Conservation (phyloP, 2,113 vertebrate genomes). For the Ceyx margarethae region DNA sequence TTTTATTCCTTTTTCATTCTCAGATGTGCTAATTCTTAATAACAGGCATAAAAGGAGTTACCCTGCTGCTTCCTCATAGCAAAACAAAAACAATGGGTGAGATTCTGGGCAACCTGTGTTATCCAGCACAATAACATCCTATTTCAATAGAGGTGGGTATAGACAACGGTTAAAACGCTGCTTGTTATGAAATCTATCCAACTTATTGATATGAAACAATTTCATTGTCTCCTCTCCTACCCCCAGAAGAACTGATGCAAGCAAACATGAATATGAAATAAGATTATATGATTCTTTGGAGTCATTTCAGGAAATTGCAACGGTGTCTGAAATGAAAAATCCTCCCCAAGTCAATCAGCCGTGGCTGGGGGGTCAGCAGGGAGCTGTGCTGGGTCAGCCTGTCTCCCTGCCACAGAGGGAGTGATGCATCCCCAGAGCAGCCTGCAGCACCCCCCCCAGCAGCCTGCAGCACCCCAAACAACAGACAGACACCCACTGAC, state of each 20-base stretch:
- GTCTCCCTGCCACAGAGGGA: constrained; percentile 27
- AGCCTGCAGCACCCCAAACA: too few species aligned
- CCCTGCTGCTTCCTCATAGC: not conserved
- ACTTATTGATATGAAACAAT: constrained; percentile 11
- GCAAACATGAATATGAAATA: constrained; percentile 8
- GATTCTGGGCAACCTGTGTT: not conserved
- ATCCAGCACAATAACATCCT: not conserved
- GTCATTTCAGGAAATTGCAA: constrained; percentile 60
- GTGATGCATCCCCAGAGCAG: not conserved
- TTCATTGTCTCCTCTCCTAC: not conserved
- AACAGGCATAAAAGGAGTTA: not conserved
- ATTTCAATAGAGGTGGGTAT: not conserved
- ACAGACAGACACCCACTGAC: too few species aligned
- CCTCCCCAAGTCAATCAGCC: constrained; percentile 50
- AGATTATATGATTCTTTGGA: constrained; percentile 39
- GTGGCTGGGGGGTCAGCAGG: constrained; percentile 22
- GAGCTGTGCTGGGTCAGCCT: constrained; percentile 40
- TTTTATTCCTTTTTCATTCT: not conserved
- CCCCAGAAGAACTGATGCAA: constrained; percentile 22
- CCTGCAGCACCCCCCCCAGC: too few species aligned
- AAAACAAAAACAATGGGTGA: not conserved
- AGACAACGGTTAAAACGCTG: not conserved
- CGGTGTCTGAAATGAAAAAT: constrained; percentile 59
- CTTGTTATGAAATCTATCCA: not conserved
- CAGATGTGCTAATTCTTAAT: not conserved